Evolutionary conservation across 2,888 invertebrate species (phyloP).

Genomic region (Tetropium fuscum): DNA sequence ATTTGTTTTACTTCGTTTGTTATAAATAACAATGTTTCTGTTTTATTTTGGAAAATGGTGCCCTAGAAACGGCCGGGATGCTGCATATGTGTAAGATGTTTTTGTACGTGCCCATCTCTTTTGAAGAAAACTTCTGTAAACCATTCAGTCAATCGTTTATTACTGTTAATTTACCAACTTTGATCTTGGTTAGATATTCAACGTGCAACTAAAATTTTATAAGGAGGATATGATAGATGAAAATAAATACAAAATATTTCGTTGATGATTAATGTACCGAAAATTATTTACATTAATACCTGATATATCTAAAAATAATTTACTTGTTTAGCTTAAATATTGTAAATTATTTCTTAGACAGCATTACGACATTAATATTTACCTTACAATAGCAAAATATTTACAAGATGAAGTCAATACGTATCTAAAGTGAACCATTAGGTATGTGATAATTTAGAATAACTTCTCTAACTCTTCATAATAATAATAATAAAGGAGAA

Average conservation of each 20-base stretch:
- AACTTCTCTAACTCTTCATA: neutral
- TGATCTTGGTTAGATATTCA: neutral
- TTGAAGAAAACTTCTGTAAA: too few species aligned
- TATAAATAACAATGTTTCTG: too few species aligned
- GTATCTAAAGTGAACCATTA: conserved; percentile 1
- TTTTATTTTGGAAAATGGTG: too few species aligned
- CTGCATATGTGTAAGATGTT: too few species aligned
- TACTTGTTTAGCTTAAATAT: conserved; percentile 8
- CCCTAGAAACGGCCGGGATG: too few species aligned
- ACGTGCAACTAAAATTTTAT: neutral
- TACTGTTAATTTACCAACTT: neutral
- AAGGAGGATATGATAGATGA: neutral
- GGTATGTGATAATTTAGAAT: neutral
- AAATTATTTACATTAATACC: conserved; percentile 11
- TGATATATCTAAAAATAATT: conserved; percentile 12
- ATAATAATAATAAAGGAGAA: neutral
- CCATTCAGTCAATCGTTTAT: too few species aligned
- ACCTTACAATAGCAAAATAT: conserved; percentile 12
- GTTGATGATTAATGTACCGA: neutral
- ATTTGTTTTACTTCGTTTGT: too few species aligned
- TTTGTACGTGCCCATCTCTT: too few species aligned
- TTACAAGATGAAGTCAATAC: conserved; percentile 4
- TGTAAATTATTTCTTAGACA: conserved; percentile 11
- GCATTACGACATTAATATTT: conserved; percentile 3
- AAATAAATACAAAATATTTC: neutral